A percentile compares a stretch with the other conserved stretches of the same genome.
phyloP scores from a whole-genome alignment of 1,140 invertebrate species.

The Caenorhabditis tropicalis region DNA sequence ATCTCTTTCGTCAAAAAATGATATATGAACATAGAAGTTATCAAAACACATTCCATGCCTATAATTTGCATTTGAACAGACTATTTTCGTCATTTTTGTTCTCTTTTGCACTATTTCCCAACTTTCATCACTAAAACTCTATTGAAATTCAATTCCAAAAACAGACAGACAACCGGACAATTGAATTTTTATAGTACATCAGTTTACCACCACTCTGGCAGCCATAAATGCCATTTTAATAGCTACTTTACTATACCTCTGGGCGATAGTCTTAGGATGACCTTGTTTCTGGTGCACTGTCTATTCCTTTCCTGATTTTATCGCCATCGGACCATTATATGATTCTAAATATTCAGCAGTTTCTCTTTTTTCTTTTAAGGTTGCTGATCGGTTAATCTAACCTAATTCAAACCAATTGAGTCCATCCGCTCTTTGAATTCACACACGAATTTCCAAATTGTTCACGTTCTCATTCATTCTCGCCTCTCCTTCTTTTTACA shows the following conservation, averaged over 20 bases:
- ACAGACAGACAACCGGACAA: not conserved
- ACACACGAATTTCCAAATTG: no score
- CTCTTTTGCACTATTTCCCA: conserved; percentile 6
- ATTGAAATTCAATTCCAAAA: conserved; percentile 38
- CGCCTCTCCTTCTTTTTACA: no score
- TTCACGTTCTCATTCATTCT: no score
- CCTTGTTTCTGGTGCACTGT: conserved; percentile 12
- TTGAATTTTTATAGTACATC: conserved; percentile 32
- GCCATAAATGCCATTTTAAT: conserved; percentile 18
- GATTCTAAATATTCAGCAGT: not conserved
- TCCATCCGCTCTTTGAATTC: no score
- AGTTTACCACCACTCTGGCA: not conserved
- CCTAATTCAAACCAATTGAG: conserved; percentile 23
- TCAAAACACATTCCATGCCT: not conserved
- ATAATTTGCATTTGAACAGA: not conserved
- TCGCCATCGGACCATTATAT: not conserved
- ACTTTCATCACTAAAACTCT: not conserved
- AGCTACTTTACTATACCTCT: not conserved
- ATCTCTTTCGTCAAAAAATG: no score
- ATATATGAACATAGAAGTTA: not conserved
- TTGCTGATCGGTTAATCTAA: not conserved
- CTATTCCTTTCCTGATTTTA: not conserved
- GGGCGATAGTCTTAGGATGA: not conserved
- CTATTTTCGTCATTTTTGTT: not conserved
- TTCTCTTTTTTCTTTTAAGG: not conserved